Percentiles rank a stretch among this genome's conserved stretches.
Conservation (phyloP, 2,113 vertebrate genomes). For the Psettodes erumei region DNA sequence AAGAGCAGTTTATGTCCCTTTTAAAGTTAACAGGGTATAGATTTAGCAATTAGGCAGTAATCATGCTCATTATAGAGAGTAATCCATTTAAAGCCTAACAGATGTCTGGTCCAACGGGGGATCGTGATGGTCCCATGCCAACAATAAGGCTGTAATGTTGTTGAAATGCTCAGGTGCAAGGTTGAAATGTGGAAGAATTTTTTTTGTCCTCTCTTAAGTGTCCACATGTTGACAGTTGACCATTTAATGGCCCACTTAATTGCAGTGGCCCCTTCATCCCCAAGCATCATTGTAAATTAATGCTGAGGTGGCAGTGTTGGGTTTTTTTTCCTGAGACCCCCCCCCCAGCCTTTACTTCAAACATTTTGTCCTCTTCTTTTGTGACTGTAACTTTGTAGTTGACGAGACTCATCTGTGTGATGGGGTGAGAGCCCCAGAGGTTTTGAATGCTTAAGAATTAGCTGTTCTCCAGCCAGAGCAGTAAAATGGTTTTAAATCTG, state of each 20-base stretch:
- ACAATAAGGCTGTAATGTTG: slow-evolving; percentile 79
- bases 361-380: slow-evolving; percentile 36
- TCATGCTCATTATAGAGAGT: slow-evolving; percentile 85
- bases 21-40: slow-evolving; percentile 85
- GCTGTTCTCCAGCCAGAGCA: slow-evolving; percentile 35
- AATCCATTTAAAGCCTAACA: slow-evolving; percentile 87
- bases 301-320: slow-evolving; percentile 60
- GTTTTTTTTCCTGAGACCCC: slow-evolving; percentile 37
- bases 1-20: slow-evolving; percentile 80
- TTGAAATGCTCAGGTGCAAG: slow-evolving; percentile 84
- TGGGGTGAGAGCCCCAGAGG: slow-evolving; percentile 21
- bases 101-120: slow-evolving; percentile 80
- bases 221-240: slow-evolving; percentile 85
- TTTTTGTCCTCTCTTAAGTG: slow-evolving; percentile 73
- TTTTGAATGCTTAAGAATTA: slow-evolving; percentile 48
- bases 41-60: slow-evolving; percentile 86
- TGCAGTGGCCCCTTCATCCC: slow-evolving; percentile 75
- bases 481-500: slow-evolving; percentile 44
- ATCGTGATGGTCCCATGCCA: slow-evolving; percentile 70
- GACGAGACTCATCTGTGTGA: slow-evolving; percentile 36
- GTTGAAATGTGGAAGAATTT: slow-evolving; percentile 74
- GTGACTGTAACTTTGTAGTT: slow-evolving; percentile 29
- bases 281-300: slow-evolving; percentile 77
- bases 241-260: slow-evolving; percentile 84
- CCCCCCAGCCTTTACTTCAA: slow-evolving; percentile 30